Evolutionary conservation across 2,888 invertebrate species (phyloP), one percentile per base, ranked within the genome.

Genomic region (Megastigmus dorsalis): DNA sequence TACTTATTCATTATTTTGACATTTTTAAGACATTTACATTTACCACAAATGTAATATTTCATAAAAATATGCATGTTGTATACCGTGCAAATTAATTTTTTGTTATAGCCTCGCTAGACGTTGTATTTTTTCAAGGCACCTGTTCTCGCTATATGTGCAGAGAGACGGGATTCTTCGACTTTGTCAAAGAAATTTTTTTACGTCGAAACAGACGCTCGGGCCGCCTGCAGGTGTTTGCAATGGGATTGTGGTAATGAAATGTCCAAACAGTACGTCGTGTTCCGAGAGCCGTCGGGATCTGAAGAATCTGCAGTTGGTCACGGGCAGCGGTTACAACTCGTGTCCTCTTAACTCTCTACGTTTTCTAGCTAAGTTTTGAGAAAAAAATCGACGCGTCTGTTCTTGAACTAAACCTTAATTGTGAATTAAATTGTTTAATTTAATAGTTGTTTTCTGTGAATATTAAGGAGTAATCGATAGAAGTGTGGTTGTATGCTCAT

Each of bases 261-360:
- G 18, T 63, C 63, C 74, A 76, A 76, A 76, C 67, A 74, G 54
- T 52, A 20, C 62, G 57, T 5, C 52, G 63, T 57, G 65, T 63
- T 74, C 45, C 48, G 45, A 63, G 67, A 63, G 68, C 71, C 72
- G 60, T 60, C 38, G 63, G 60, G 57, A 60, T 71, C 26, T 67
- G 36, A 65, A 65, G 70, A 73, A 67, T 73, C 75, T 66, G 65
- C 78, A 79, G 79, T 79, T 74, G 66, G 41, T 59, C 74, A 59
- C 75, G 75, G 63, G 72, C 78, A 66, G 65, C 73, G 68, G 66
- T 66, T 70, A 68, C 74, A 67, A 69, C 63, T 65, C 48, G 74
- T 59, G 62, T 67, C 43, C 10, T 48, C 23, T 54, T 33, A 20
- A 15, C 15, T 62, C 41, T 33, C 18, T 30, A 2, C 5, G 18